Percentiles rank a stretch among this genome's conserved stretches.
phyloP scores from a whole-genome alignment of 2,888 invertebrate species.

The Drosophila mimica region DNA sequence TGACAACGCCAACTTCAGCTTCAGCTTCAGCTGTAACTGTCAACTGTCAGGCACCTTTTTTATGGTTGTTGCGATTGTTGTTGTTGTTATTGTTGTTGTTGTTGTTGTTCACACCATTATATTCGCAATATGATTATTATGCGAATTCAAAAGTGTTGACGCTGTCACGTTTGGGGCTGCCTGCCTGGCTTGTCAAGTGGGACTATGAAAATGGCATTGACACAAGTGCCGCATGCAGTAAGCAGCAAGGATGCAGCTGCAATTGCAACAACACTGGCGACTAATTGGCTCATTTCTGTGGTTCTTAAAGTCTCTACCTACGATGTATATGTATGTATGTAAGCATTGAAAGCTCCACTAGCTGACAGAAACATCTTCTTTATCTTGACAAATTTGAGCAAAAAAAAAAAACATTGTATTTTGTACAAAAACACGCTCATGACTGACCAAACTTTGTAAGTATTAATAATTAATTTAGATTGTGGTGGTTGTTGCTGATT shows the following conservation, averaged over 20 bases:
- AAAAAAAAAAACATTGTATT: not conserved
- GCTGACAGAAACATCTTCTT: not conserved
- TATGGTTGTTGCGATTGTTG: constrained; percentile 16
- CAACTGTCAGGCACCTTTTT: constrained; percentile 68
- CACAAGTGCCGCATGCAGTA: constrained; percentile 50
- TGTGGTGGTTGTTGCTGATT: not conserved
- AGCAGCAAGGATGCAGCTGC: constrained; percentile 22
- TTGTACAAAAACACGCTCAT: not conserved
- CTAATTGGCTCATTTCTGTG: constrained; percentile 61
- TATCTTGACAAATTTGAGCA: not conserved
- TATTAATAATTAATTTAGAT: not conserved
- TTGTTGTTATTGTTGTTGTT: constrained; percentile 38
- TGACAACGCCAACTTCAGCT: constrained; percentile 60
- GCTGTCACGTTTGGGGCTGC: constrained; percentile 68
- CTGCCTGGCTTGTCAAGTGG: constrained; percentile 68
- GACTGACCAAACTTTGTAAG: not conserved
- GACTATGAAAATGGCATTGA: constrained; percentile 56
- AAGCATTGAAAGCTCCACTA: not conserved
- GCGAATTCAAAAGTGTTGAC: constrained; percentile 80
- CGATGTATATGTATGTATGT: not conserved
- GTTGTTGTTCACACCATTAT: constrained; percentile 67
- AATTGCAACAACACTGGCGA: constrained; percentile 40
- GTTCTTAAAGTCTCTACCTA: not conserved
- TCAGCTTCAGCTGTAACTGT: constrained; percentile 68
- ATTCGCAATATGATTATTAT: constrained; percentile 77